phyloP scores from a whole-genome alignment of 2,888 invertebrate genomes.

The Euproctis similis region DNA sequence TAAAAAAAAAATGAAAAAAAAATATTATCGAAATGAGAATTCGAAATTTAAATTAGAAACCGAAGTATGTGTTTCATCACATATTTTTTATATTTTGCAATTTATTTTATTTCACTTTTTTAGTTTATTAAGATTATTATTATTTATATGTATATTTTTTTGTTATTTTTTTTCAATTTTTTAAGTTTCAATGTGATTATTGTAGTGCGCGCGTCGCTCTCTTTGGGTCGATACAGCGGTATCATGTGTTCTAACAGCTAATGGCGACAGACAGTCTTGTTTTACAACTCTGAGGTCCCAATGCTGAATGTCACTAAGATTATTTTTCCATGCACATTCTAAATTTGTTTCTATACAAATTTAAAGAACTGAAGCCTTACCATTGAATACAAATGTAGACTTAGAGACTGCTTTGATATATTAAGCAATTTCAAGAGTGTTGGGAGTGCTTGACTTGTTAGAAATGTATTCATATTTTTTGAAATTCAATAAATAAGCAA shows the following conservation, averaged over 20 bases:
- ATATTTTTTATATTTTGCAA: not conserved
- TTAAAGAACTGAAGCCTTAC: conserved; percentile 13
- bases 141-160: conserved; percentile 7
- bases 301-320: conserved; percentile 35
- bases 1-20: conserved; percentile 1
- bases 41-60: not conserved
- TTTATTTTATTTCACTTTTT: not conserved
- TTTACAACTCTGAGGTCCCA: conserved; percentile 50
- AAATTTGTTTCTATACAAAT: conserved; percentile 22
- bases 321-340: conserved; percentile 33
- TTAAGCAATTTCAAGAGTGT: too few relatives aligned
- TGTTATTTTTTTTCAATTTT: conserved; percentile 22
- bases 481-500: too few relatives aligned
- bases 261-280: conserved; percentile 70
- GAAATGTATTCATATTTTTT: too few relatives aligned
- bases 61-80: not conserved
- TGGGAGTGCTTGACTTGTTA: too few relatives aligned
- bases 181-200: conserved; percentile 32
- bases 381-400: too few relatives aligned
- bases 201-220: conserved; percentile 64
- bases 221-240: conserved; percentile 65
- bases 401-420: too few relatives aligned
- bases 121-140: not conserved
- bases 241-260: conserved; percentile 48
- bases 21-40: conserved; percentile 1